Evolutionary conservation across 2,113 vertebrate species (phyloP), one percentile per base, ranked within the genome.

Genomic region (Lepisosteus osseus): DNA sequence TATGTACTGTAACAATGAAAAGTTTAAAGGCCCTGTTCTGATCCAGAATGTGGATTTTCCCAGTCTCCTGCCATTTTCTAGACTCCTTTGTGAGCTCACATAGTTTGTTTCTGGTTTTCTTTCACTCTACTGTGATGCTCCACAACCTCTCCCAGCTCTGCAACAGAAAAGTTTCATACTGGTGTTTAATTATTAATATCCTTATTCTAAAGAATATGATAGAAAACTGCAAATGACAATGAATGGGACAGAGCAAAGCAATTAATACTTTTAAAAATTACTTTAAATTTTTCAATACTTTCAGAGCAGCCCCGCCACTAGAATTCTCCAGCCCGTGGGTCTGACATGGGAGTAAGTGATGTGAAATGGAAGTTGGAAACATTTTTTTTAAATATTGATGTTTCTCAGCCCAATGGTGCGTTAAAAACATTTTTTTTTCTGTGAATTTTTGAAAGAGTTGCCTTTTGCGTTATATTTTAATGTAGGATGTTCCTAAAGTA

Each of bases 371-470:
- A 75, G 71, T 76, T 14, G 42, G 71, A 81, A 83, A 79, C 75
- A 82, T 76, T 70, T 68, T 61, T 78, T 70, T 81, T 75, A 79
- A 80, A 82, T 67, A 81, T 76, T 82, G 74, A 83, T 77, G 70
- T 62, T 6, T 29, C 64, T 57, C 42, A 1, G n/a, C 74, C 72
- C 51, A 8, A 61, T 64, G 7, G 13, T 6, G 56, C 56, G 13
- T 13, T 59, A 64, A 68, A 71, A 70, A 44, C 42, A 62, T 12
- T 68, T 74, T 59, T 59, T 76, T 6, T 0, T 67, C 47, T 15
- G 44, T 15, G 61, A 73, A 56, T 66, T 63, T 51, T 9, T 74
- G 72, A 54, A 72, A 54, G 59, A 40, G 7, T 41, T n/a, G 51
- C 3, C 57, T 67, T 55, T 64, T 72, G 54, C 67, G 73, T 70